Evolutionary conservation across 2,113 vertebrate species (phyloP).

Genomic region (Puffinus mauretanicus): DNA sequence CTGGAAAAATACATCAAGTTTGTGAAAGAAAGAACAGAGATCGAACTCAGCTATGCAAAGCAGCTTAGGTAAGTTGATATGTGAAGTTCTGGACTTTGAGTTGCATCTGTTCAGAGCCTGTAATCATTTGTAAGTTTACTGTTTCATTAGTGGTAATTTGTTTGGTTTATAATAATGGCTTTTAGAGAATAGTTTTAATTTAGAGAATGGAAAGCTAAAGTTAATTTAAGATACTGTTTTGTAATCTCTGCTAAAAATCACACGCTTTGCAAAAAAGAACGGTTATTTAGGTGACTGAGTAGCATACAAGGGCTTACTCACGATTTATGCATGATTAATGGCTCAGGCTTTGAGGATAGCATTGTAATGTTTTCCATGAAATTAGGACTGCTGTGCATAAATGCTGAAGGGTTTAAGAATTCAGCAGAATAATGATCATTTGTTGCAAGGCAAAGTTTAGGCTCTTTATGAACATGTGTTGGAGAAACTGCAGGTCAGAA

Average conservation of each 20-base stretch:
- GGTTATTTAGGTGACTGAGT: neutral
- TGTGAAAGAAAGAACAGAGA: conserved; percentile 93
- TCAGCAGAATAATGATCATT: neutral
- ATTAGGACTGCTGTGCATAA: neutral
- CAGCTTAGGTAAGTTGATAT: conserved; percentile 92
- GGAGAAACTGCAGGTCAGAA: neutral
- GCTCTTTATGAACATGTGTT: rapidly evolving
- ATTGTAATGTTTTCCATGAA: conserved; percentile 15
- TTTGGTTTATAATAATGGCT: conserved; percentile 5
- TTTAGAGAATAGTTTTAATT: neutral
- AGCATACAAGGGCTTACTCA: neutral
- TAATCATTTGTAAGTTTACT: neutral
- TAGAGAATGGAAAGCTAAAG: neutral
- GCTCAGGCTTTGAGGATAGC: neutral
- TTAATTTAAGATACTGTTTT: neutral
- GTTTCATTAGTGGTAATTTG: neutral
- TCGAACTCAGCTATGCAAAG: conserved; percentile 97
- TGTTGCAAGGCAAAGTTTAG: neutral
- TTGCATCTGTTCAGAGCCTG: neutral
- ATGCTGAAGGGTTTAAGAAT: neutral
- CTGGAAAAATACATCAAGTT: conserved; percentile 96
- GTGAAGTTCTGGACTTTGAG: neutral
- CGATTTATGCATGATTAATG: neutral
- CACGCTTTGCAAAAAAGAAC: neutral
- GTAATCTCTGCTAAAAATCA: neutral